A percentile compares a stretch with the other conserved stretches of the same genome.
Evolutionary conservation across 2,797 vertebrate genomes (phyloP).

Genomic region (Balearica regulorum): DNA sequence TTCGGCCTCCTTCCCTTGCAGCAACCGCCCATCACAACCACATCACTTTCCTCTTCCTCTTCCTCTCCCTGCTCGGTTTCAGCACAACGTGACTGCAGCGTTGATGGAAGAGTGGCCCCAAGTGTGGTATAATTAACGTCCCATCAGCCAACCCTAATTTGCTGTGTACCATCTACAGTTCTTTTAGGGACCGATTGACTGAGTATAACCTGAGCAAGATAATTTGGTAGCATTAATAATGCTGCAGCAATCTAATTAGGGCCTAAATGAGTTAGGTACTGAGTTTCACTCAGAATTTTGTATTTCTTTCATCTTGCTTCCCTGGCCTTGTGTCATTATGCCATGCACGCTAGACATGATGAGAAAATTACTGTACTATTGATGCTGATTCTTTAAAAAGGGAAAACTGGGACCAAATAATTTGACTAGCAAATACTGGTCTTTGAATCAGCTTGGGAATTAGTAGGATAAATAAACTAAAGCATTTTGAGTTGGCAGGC

Average conservation of each 20-base stretch:
- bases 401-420: neutral
- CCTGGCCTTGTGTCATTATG: neutral
- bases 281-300: neutral
- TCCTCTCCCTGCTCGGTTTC: neutral
- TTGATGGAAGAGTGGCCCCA: neutral
- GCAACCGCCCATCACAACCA: neutral
- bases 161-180: neutral
- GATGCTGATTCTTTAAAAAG: neutral
- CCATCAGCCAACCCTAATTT: neutral
- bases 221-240: neutral
- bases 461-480: neutral
- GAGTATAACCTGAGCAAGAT: neutral
- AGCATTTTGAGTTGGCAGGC: slow-evolving; percentile 13
- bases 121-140: neutral
- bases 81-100: accelerated
- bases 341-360: neutral
- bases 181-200: neutral
- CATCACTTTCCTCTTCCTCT: neutral
- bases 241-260: neutral
- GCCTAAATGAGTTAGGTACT: neutral
- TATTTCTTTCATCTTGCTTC: neutral
- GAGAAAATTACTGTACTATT: neutral
- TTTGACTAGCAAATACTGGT: neutral
- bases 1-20: neutral
- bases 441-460: neutral